phyloP scores from a whole-genome alignment of 1,140 invertebrate genomes.

The Heliothis virescens region DNA sequence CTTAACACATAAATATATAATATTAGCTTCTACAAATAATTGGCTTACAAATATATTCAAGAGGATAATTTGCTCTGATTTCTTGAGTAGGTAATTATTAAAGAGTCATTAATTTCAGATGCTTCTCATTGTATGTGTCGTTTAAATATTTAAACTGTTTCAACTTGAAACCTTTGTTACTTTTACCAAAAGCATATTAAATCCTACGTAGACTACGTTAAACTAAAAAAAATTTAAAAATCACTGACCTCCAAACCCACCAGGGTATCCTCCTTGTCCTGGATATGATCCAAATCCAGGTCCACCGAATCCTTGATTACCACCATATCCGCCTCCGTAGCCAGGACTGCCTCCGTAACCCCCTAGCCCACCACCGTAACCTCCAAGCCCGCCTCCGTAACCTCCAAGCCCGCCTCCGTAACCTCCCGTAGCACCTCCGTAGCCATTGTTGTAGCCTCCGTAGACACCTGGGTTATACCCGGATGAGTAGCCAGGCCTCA shows the following conservation, averaged over 20 bases:
- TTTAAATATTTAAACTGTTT: too few relatives aligned
- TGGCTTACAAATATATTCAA: background rate
- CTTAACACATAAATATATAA: background rate
- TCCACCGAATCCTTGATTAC: slow-evolving; percentile 13
- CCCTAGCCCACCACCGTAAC: slow-evolving; percentile 46
- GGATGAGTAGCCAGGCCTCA: slow-evolving; percentile 67
- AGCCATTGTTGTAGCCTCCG: slow-evolving; percentile 45
- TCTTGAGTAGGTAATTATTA: background rate
- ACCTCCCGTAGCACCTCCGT: slow-evolving; percentile 54
- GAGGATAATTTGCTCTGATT: background rate
- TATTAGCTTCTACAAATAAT: slow-evolving; percentile 29
- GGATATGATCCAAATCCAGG: slow-evolving; percentile 26
- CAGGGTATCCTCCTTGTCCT: slow-evolving; percentile 40
- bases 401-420: slow-evolving; percentile 50
- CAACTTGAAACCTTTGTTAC: too few relatives aligned
- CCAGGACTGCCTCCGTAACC: slow-evolving; percentile 55
- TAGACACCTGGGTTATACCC: slow-evolving; percentile 59
- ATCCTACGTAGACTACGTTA: too few relatives aligned
- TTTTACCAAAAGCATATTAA: too few relatives aligned
- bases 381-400: slow-evolving; percentile 53
- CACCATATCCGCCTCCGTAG: slow-evolving; percentile 57
- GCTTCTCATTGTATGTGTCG: too few relatives aligned
- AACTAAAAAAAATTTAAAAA: background rate
- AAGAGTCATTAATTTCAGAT: background rate
- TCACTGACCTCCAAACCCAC: slow-evolving; percentile 28